Base-by-base conservation (phyloP, 92 coral and sea anemone genomes). In the Phenganax marumi region DNA sequence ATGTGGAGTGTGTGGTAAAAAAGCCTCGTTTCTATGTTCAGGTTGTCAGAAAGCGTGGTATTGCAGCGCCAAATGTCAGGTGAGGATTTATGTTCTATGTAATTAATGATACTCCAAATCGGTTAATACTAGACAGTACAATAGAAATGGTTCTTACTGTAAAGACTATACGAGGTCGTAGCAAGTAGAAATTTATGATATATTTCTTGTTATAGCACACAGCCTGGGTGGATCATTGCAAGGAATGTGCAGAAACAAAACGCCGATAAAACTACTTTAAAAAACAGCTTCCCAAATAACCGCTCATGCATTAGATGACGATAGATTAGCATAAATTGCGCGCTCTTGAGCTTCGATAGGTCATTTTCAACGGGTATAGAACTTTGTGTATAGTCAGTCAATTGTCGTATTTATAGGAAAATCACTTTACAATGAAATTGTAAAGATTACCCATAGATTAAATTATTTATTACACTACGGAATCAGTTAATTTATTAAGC, bases 1-100 rank as follows among this genome's bases (percentile, higher is more conserved):
- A 58, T 78, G 83, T 50, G 83, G 52, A 12, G 83, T 78, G 8
- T 96, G 99, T 63, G 89, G 90, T 22, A 87, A 97, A n/a, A 97
- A 96, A 52, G 97, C 99, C 39, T 92, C 99, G 47, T 96, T 96
- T 85, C 88, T 96, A 76, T 96, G 99, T 79, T 96, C 99, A 70
- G 99, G 99, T 14, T 96, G 99, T 64, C 97, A 96, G 72, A 91
- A 94, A 68, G 97, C 99, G 24, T 96, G 99, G 99, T 96, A 96
- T 81, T 96, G 99, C 85, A 92, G 99, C 78, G 74, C 96, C 10
- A 93, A 96, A 74, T 96, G 99, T 75, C 99, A 96, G 97, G 99
- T 96, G 71, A 86, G 85, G 43, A 33, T 33, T 33, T 33, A 33
- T 33, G 43, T 33, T 33, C 43, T 33, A 33, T n/a, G n/a, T 33